Base-by-base conservation (phyloP, 2,888 invertebrate genomes). In the Piscicola geometra region DNA sequence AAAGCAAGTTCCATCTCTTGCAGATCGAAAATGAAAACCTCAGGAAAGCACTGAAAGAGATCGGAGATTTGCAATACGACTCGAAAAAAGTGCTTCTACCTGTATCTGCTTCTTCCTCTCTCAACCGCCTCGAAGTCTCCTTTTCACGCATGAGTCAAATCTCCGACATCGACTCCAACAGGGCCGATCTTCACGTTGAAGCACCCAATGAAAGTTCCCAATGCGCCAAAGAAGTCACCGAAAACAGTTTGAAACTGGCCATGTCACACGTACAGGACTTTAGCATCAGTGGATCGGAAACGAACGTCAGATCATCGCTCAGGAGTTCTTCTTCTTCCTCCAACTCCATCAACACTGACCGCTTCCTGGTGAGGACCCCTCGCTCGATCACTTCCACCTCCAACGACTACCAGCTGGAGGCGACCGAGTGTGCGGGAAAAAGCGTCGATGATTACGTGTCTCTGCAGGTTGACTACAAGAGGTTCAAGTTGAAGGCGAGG, bases 401-500 rank as follows among this genome's bases (percentile, higher is more conserved):
- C 15, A 73, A 60, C 18, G 73, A 73, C 64, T 60, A 60, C 3
- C 73, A 64, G n/a, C 36, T 73, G 15, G 73, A 73, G 25, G 41
- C 3, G 5, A 36, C 33, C n/a, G 35, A 33, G 9, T 47, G 35
- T 28, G 25, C 1, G 12, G 36, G 35, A 1, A 73, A 73, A 36
- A 73, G 64, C 12, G 21, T 52, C 35, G 73, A 73, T 30, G 76
- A 76, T 33, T 71, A 71, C 36, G 18, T 71, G 5, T 21, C 21
- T 33, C 67, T 76, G 35, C 67, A 75, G 33, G 50, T 35, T 1
- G 78, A 78, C 21, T 74, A 68, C 69, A 60, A 56, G 30, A 52
- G 71, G 71, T 75, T 77, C 47, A 75, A 75, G 28, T 3, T 47
- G n/a, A 75, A 75, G 67, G 75, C 75, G 28, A 70, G 70, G n/a